Evolutionary conservation across 2,888 invertebrate species (phyloP).

Genomic region (Amblyjoppa proteus): DNA sequence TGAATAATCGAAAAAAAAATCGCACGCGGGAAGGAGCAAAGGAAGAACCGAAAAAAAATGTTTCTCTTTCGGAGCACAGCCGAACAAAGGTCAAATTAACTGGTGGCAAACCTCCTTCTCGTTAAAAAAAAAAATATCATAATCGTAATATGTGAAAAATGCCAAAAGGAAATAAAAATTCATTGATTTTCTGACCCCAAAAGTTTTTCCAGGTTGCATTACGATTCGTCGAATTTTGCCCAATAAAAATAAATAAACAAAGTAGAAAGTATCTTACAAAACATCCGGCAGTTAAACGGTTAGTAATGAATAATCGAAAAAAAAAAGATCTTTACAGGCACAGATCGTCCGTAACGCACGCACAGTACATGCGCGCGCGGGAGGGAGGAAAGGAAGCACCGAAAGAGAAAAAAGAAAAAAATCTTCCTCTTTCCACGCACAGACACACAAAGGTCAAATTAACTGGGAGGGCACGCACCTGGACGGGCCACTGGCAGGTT

Average conservation of each 20-base stretch:
- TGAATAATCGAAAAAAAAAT: too few relatives aligned
- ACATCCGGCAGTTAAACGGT: not conserved
- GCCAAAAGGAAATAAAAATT: too few relatives aligned
- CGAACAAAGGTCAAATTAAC: slow-evolving; percentile 67
- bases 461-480: slow-evolving; percentile 75
- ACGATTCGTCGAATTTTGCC: too few relatives aligned
- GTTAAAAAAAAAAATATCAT: not conserved
- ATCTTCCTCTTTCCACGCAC: slow-evolving; percentile 42
- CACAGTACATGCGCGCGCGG: not conserved
- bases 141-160: not conserved
- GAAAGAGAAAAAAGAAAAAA: slow-evolving; percentile 46
- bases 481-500: slow-evolving; percentile 73
- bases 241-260: too few relatives aligned
- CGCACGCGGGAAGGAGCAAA: too few relatives aligned
- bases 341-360: slow-evolving; percentile 2
- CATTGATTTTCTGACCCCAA: too few relatives aligned
- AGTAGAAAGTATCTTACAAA: too few relatives aligned
- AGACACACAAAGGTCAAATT: slow-evolving; percentile 62
- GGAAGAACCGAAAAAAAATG: too few relatives aligned
- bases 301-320: not conserved
- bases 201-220: too few relatives aligned
- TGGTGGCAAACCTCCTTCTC: slow-evolving; percentile 47
- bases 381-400: slow-evolving; percentile 65
- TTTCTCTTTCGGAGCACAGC: slow-evolving; percentile 19
- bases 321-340: not conserved